Evolutionary conservation across 1,140 invertebrate genomes (phyloP), one percentile per base, ranked within the genome.

Genomic region (Drosophila micromelanica): DNA sequence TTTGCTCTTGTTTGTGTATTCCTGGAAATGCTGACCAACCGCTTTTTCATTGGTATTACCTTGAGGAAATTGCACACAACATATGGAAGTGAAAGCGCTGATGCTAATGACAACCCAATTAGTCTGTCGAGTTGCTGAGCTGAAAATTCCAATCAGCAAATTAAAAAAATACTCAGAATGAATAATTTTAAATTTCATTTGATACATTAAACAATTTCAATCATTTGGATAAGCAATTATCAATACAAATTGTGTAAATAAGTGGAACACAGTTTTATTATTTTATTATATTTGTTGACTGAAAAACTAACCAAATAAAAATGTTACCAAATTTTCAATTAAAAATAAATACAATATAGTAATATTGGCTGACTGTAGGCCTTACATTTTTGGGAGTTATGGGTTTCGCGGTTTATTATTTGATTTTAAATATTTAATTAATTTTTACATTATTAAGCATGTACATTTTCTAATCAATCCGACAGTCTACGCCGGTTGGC

Each of bases 21-120:
- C 2, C 32, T 12, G 37, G 4, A 5, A 3, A 30, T 8, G 6
- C 32, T 12, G 37, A 17, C 11, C 9, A 30, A 20, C 12, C 15
- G 48, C 12, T 2, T 30, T 30, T 32, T 27, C 27, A 61, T 56
- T 27, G 23, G 23, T 4, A 27, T 27, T 23, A 4, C 59, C 13
- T 59, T 30, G 11, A 42, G 8, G 5, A 43, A 5, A n/a, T 37
- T 23, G 2, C 32, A 35, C n/a, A 20, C n/a, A 43, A 23, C 45
- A 67, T 49, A 60, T 30, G 27, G 5, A 13, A 49, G 17, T 13
- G 48, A 2, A 51, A 57, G 38, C 7, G 13, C n/a, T 32, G 38
- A 46, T 55, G 51, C 17, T 62, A 46, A 69, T 45, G 38, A 38
- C 52, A 40, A 72, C 57, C 67, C 38, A 49, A 67, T 72, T 71